Conservation (phyloP, 2,113 vertebrate genomes). For the Myiagra hebetior region DNA sequence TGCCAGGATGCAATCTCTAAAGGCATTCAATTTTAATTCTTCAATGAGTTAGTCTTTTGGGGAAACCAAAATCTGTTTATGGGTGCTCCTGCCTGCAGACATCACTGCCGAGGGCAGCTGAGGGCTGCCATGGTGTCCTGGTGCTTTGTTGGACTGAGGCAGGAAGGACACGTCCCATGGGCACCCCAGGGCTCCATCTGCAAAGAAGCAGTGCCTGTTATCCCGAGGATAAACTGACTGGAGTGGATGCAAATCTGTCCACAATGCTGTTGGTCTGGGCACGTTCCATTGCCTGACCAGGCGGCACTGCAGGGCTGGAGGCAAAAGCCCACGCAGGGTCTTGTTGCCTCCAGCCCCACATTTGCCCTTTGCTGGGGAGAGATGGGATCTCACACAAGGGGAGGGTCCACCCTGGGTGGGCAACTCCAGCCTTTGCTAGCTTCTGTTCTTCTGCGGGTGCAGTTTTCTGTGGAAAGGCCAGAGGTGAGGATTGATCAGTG, state of each 20-base stretch:
- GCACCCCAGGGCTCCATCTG: not conserved
- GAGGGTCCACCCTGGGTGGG: not conserved
- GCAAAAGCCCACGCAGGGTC: accelerated
- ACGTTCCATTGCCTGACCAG: not conserved
- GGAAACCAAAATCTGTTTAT: not conserved
- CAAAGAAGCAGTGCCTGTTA: not conserved
- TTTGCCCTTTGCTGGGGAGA: not conserved
- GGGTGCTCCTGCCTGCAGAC: not conserved
- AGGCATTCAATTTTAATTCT: not conserved
- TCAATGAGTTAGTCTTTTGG: not conserved
- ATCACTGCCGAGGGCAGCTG: accelerated
- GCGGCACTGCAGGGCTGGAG: not conserved
- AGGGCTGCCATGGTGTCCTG: not conserved
- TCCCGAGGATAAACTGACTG: not conserved
- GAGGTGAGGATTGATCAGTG: not conserved
- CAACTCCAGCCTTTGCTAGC: not conserved
- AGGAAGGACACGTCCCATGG: accelerated
- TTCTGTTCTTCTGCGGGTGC: not conserved
- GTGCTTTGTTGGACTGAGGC: not conserved
- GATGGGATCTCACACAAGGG: not conserved
- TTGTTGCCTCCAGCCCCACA: not conserved
- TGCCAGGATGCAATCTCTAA: not conserved
- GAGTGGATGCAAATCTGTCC: no score
- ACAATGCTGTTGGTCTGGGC: not conserved
- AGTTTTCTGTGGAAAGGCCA: not conserved